Evolutionary conservation across 2,113 vertebrate genomes (phyloP).

Genomic region (Pachycephala philippinensis): DNA sequence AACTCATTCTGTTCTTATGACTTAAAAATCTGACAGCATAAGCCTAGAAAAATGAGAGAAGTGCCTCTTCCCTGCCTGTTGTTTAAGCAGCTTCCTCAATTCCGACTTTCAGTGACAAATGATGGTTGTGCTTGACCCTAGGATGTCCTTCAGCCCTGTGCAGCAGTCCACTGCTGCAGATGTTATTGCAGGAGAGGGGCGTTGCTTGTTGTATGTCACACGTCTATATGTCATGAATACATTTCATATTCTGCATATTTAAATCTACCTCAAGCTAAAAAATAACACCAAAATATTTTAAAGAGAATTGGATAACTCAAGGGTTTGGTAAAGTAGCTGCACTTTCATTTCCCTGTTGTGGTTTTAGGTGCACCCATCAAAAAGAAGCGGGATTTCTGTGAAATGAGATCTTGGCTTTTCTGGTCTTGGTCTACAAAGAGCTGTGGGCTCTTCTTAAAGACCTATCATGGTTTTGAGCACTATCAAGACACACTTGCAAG

Average conservation of each 20-base stretch:
- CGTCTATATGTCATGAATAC: background rate
- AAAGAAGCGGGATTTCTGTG: background rate
- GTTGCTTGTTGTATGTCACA: background rate
- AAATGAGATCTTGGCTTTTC: background rate
- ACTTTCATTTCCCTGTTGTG: background rate
- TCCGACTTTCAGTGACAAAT: background rate
- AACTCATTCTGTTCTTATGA: constrained; percentile 36
- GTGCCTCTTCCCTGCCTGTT: background rate
- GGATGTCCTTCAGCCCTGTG: background rate
- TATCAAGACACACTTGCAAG: background rate
- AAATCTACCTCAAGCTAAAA: background rate
- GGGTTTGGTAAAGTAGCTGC: background rate
- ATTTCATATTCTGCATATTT: background rate
- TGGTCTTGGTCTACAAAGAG: background rate
- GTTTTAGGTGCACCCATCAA: background rate
- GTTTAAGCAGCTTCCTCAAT: background rate
- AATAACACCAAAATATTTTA: background rate
- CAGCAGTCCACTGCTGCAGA: background rate
- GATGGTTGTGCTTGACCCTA: background rate
- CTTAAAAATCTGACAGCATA: constrained; percentile 17
- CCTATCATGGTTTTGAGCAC: background rate
- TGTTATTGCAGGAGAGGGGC: background rate
- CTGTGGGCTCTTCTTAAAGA: background rate
- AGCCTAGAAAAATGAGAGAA: constrained; percentile 10
- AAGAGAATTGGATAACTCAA: background rate